Base-by-base conservation (phyloP, 2,888 invertebrate genomes). In the Chrysomela aeneicollis region DNA sequence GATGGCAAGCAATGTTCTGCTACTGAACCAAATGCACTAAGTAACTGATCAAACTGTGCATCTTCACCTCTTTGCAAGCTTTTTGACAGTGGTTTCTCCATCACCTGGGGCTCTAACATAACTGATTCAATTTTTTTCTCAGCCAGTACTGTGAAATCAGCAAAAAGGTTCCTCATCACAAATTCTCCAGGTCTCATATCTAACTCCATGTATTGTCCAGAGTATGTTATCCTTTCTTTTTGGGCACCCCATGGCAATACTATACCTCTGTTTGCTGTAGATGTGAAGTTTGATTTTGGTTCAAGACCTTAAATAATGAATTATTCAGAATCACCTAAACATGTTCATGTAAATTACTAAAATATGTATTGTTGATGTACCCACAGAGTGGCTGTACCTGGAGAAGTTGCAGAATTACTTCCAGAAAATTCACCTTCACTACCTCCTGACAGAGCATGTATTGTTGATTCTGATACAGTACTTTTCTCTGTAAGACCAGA, bases 1-100 rank as follows among this genome's bases (percentile, higher is more conserved):
- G 98, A 98, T 0, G 99, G 99, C 70, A 99, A 85, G 82, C 98
- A 98, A 81, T 98, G 97, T 81, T 99, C 99, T 0, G 98, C 96
- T 2, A 97, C 96, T 9, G 94, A 93, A 15, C 97, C 95, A 77
- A 98, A 91, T 0, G 97, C 94, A 57, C 91, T 92, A 52, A 98
- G 84, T 47, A 98, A 86, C 83, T 98, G 96, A 83, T 99, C 98
- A 78, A 99, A 92, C 73, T 96, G 94, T 8, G 90, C 85, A 84
- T 99, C 98, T 85, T 99, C 98, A 9, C 98, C 98, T 70, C 97
- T 88, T 84, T 98, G 98, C 61, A 99, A 83, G 1, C 95, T 90
- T 86, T 98, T 98, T 26, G 96, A 95, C 37, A 99, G 83, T n/a
- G 94, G 92, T 80, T 95, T 95, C 79, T 98, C 98, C 90, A 94